A percentile compares a stretch with the other conserved stretches of the same genome.
These are phyloP conservation scores for Pachycephus smyrnensis DNA, from an alignment of 2,888 invertebrate genomes.

Conservation along the genomic window DNA sequence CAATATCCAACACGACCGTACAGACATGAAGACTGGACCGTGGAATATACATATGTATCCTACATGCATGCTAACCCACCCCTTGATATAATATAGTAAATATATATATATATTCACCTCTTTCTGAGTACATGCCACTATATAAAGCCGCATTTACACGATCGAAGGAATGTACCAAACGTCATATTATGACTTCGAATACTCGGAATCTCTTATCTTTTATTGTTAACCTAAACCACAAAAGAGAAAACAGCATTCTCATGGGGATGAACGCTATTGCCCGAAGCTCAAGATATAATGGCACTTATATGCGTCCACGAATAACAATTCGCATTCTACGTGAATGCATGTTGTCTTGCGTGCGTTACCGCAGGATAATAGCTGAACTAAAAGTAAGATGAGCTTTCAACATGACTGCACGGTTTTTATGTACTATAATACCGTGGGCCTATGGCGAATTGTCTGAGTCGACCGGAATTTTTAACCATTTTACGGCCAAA, in stretches of 20 bases:
- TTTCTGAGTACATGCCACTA: not conserved
- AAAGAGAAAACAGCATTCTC: not conserved
- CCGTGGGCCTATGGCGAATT: not conserved
- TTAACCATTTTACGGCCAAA: not conserved
- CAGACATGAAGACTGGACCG: slow-evolving; percentile 22
- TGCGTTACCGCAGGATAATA: not conserved
- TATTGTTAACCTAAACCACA: not conserved
- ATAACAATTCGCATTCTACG: not conserved
- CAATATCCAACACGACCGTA: slow-evolving; percentile 57
- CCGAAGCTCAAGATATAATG: not conserved
- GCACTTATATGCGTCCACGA: not conserved
- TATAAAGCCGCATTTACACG: not conserved
- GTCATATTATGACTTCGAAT: not conserved
- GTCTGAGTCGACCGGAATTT: not conserved
- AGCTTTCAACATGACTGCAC: not conserved
- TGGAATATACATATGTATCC: slow-evolving; percentile 25
- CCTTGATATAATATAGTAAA: not conserved
- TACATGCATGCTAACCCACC: slow-evolving; percentile 14
- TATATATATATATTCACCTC: not conserved
- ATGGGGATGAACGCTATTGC: not conserved
- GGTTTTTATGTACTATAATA: not conserved
- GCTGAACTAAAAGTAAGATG: not conserved
- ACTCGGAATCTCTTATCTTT: not conserved
- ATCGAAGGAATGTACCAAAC: not conserved
- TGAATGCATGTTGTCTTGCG: not conserved